Evolutionary conservation across 2,113 vertebrate genomes (phyloP), one percentile per base, ranked within the genome.

Genomic region (Scomber japonicus): DNA sequence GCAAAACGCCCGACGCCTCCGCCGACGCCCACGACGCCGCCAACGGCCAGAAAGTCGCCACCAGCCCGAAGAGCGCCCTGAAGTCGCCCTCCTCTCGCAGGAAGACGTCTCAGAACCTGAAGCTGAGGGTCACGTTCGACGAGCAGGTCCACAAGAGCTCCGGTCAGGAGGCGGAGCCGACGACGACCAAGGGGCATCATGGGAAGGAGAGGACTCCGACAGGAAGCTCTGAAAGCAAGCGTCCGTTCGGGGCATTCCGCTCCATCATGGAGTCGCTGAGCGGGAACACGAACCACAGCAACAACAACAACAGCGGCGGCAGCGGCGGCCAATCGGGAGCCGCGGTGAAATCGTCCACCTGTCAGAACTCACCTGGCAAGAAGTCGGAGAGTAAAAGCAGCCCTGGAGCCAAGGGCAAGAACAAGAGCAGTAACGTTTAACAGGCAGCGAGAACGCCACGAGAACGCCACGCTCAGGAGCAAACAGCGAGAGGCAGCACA

Each of bases 221-320:
- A 30, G 83, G 93, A 17, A 94, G 96, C 31, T 51, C 81, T 80
- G 96, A 68, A 95, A 96, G 96, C 77, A 98, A 97, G 90, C 94
- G 96, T 11, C 95, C 97, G 9, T 98, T 99, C 44, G 98, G 97
- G 82, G 95, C 98, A 2, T 98, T 99, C 76, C 95, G 97, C 30
- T 98, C 98, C 87, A 98, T 99, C 84, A 99, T 99, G 97, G 98
- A 99, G 86, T 96, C 97, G 0, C 91, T 99, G 57, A 99, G 98
- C 63, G 97, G 97, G 30, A 99, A 99, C 93, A 95, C 97, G 72
- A 99, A 98, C 88, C 97, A 97, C 91, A 98, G 96, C 90, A 98
- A 97, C 84, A 94, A 91, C 79, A 94, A 86, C 71, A 80, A 44
- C 44, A 53, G 13, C 44, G 46, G 13, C 48, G 16, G 16, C n/a